Percentiles rank a stretch among this genome's conserved stretches.
phyloP scores from a whole-genome alignment of 2,113 vertebrate species.

The Sylvicapra grimmia region DNA sequence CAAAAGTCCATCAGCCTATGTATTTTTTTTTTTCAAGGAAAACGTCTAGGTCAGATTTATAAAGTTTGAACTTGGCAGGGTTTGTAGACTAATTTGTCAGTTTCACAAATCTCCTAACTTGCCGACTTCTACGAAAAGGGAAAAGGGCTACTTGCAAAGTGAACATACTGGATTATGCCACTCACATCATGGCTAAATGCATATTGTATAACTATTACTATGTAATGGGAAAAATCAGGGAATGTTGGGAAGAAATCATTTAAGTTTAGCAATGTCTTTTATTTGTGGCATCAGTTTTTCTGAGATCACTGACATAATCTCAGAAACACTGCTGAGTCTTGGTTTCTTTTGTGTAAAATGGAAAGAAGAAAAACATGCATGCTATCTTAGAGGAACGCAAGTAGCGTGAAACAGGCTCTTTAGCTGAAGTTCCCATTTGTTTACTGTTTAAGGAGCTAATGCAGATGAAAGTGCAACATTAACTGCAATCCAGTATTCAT shows the following conservation, averaged over 20 bases:
- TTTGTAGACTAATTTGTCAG: conserved; percentile 52
- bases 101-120: conserved; percentile 60
- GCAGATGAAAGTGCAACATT: neutral
- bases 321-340: neutral
- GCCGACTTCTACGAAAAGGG: neutral
- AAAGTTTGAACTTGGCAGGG: conserved; percentile 57
- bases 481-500: neutral
- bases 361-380: neutral
- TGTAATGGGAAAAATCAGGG: neutral
- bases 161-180: conserved; percentile 10
- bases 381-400: neutral
- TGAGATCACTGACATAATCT: neutral
- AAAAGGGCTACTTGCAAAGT: conserved; percentile 44
- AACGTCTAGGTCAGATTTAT: conserved; percentile 67
- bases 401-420: neutral
- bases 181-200: neutral
- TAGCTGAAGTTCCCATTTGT: neutral
- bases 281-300: neutral
- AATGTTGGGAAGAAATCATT: neutral
- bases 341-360: neutral
- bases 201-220: neutral
- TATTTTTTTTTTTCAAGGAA: conserved; percentile 67
- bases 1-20: conserved; percentile 51
- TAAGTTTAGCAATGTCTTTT: neutral
- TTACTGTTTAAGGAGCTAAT: neutral